Conservation (phyloP, 2,888 invertebrate genomes). For the Hypolimnas misippus region DNA sequence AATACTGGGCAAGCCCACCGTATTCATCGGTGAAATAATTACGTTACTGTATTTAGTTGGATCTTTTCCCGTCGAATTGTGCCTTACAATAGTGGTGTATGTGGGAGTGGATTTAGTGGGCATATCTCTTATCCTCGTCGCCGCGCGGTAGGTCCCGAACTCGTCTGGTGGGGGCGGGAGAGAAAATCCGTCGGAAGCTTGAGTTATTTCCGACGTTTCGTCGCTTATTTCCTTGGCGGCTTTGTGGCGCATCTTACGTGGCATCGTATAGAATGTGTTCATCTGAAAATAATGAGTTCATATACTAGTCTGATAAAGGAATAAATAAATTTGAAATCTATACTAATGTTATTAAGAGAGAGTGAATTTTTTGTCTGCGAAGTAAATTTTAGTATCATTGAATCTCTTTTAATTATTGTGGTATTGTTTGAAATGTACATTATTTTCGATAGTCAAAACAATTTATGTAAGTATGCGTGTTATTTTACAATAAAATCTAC, state of each 20-base stretch:
- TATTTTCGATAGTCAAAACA: too few species aligned
- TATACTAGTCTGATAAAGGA: too few species aligned
- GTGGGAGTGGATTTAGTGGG: conserved; percentile 66
- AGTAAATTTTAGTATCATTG: too few species aligned
- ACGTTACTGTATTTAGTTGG: conserved; percentile 59
- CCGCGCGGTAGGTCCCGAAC: conserved; percentile 71
- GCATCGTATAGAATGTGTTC: conserved; percentile 80
- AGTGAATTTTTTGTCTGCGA: too few species aligned
- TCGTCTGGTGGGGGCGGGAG: conserved; percentile 79
- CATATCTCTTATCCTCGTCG: conserved; percentile 67
- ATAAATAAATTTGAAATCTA: too few species aligned
- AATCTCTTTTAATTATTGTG: too few species aligned
- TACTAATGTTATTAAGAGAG: too few species aligned
- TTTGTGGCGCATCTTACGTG: conserved; percentile 72
- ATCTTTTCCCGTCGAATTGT: conserved; percentile 60
- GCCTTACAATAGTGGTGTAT: conserved; percentile 67
- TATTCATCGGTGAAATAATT: conserved; percentile 67
- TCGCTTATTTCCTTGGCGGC: conserved; percentile 69
- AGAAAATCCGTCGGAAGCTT: conserved; percentile 75
- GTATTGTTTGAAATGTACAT: too few species aligned
- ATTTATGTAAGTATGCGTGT: too few species aligned
- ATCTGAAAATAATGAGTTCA: conserved; percentile 57
- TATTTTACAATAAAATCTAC: too few species aligned
- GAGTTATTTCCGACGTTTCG: conserved; percentile 72
- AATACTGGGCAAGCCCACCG: conserved; percentile 70